Conservation (phyloP, 2,113 vertebrate genomes). For the Lepidothrix coronata region DNA sequence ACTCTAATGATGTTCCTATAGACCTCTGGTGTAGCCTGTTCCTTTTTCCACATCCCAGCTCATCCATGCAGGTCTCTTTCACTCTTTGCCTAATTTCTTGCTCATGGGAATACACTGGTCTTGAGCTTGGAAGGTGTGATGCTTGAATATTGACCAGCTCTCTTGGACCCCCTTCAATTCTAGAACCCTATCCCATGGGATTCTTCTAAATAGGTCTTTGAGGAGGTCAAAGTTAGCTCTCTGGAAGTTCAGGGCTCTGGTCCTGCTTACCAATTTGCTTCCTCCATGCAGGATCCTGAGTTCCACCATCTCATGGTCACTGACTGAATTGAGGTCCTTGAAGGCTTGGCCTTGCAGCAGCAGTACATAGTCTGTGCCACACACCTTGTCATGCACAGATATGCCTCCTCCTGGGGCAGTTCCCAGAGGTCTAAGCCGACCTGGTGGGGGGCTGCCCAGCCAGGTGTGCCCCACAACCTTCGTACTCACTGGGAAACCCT, state of each 20-base stretch:
- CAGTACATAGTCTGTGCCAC: accelerated
- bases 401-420: not conserved
- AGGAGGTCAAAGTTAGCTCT: not conserved
- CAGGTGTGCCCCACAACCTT: not conserved
- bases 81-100: not conserved
- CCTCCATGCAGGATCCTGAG: not conserved
- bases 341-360: not conserved
- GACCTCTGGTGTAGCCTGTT: not conserved
- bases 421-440: not conserved
- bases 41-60: not conserved
- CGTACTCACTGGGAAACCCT: accelerated
- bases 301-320: not conserved
- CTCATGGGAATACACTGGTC: accelerated
- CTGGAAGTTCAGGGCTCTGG: not conserved
- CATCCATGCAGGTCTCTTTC: not conserved
- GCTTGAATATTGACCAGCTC: not conserved
- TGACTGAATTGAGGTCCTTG: not conserved
- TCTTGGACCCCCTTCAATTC: not conserved
- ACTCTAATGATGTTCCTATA: not conserved
- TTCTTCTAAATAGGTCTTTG: not conserved
- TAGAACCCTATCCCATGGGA: not conserved
- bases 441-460: not conserved
- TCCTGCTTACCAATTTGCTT: not conserved
- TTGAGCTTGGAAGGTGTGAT: not conserved
- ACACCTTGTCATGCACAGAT: accelerated